phyloP scores from a whole-genome alignment of 2,113 vertebrate genomes.

The Pongo pygmaeus region DNA sequence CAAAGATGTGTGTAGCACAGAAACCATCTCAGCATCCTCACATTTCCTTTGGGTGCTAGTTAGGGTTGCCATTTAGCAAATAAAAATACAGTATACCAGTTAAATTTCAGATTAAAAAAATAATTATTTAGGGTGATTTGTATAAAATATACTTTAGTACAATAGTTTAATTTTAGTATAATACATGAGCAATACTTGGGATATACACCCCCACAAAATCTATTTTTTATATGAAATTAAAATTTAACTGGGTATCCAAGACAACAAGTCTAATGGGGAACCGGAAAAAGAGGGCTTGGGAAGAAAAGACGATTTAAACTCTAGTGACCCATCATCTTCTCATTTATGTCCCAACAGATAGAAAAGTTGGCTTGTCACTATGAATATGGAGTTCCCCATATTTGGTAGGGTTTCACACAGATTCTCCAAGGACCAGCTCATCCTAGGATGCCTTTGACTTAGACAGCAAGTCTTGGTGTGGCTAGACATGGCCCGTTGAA shows the following conservation, averaged over 20 bases:
- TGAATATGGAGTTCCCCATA: not conserved
- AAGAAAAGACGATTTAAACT: not conserved
- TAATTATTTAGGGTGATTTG: not conserved
- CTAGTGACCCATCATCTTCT: not conserved
- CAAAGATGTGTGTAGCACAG: not conserved
- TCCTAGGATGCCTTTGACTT: not conserved
- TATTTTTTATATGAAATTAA: slow-evolving; percentile 35
- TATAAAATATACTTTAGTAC: not conserved
- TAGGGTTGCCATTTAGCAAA: not conserved
- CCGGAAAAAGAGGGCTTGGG: not conserved
- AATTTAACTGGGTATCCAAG: not conserved
- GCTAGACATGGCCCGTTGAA: not conserved
- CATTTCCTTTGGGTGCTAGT: not conserved
- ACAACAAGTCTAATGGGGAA: not conserved
- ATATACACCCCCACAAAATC: not conserved
- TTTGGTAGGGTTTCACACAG: not conserved
- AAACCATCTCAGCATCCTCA: not conserved
- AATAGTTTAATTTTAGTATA: not conserved
- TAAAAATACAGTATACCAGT: not conserved
- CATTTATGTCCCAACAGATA: not conserved
- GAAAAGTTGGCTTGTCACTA: not conserved
- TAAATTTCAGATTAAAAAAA: slow-evolving; percentile 23
- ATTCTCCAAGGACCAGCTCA: not conserved
- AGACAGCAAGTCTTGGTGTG: not conserved
- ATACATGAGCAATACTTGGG: not conserved